Evolutionary conservation across 1,140 invertebrate species (phyloP), one percentile per base, ranked within the genome.

Genomic region (Euborellia annulipes): DNA sequence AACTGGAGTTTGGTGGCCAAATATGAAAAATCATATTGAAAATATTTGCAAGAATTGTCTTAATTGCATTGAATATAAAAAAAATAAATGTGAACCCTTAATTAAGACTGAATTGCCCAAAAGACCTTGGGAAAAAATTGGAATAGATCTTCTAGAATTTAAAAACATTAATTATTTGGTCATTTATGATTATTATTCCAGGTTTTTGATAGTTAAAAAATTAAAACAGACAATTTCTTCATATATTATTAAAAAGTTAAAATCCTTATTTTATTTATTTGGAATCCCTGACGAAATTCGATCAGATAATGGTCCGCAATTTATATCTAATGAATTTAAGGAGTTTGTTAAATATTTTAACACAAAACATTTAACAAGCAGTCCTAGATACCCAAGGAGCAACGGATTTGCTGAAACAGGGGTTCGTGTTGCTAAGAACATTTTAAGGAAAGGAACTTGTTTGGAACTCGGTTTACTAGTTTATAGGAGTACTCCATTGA

Each of bases 1-100:
- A n/a, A 55, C 62, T 42, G 49, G 56, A 17, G 47, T 62, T 18
- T 63, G 55, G 41, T 62, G 59, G 59, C 58, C 58, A 2, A 51
- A 53, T 9, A 58, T 64, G 30, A 48, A 45, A 34, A 46, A 43
- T 8, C 48, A 59, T 32, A 56, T 60, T n/a, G 48, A 46, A 47
- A 37, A 52, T 9, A 39, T 34, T 2, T 50, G 61, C 14, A 13
- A 17, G 6, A 38, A 45, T 17, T 61, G 57, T 45, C 41, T 11
- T 2, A 43, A 16, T n/a, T 59, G 53, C 47, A 7, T 37, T 3
- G 30, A 36, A 40, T 23, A 43, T n/a, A 9, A 21, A 9, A 17
- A 14, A 46, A 48, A 13, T 42, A 48, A 23, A 32, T 36, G 6
- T 14, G 39, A 30, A 46, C 18, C 16, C 22, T 46, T n/a, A n/a